Evolutionary conservation across 2,797 vertebrate genomes (phyloP).

Genomic region (Glyptemys insculpta): DNA sequence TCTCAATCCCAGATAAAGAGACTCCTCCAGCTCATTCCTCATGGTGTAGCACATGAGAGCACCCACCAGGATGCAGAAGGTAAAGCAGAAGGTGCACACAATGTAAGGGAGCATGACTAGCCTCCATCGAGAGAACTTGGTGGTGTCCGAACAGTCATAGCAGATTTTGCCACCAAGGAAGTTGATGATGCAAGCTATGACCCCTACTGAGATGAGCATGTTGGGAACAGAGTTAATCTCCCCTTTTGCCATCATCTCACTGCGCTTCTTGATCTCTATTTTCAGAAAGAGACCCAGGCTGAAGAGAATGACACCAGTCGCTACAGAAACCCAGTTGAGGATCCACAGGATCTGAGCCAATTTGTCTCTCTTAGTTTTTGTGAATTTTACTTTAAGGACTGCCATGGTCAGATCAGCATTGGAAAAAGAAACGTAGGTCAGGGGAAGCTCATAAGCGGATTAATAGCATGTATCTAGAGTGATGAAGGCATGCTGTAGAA

Average conservation of each 20-base stretch:
- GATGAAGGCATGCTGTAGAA: conserved; percentile 1
- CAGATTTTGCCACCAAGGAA: conserved; percentile 95
- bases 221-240: conserved; percentile 90
- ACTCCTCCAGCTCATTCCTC: conserved; percentile 89
- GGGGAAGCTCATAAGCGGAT: conserved; percentile 62
- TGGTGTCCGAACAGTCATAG: conserved; percentile 91
- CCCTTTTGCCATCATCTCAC: conserved; percentile 89
- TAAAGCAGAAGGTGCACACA: conserved; percentile 92
- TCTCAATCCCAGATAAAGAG: conserved; percentile 86
- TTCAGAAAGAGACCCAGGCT: conserved; percentile 92
- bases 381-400: conserved; percentile 91
- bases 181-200: conserved; percentile 91
- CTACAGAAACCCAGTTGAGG: conserved; percentile 93
- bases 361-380: conserved; percentile 90
- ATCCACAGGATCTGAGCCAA: conserved; percentile 94
- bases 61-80: conserved; percentile 91
- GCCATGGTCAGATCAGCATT: conserved; percentile 83
- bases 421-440: conserved; percentile 45
- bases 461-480: conserved; percentile 40
- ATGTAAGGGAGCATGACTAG: conserved; percentile 93
- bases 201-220: conserved; percentile 90
- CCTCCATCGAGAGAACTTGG: conserved; percentile 92
- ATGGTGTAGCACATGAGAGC: conserved; percentile 93
- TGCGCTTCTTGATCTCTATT: conserved; percentile 91
- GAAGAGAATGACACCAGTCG: conserved; percentile 89